phyloP scores from a whole-genome alignment of 2,888 invertebrate species.

The Ochropleura leucogaster region DNA sequence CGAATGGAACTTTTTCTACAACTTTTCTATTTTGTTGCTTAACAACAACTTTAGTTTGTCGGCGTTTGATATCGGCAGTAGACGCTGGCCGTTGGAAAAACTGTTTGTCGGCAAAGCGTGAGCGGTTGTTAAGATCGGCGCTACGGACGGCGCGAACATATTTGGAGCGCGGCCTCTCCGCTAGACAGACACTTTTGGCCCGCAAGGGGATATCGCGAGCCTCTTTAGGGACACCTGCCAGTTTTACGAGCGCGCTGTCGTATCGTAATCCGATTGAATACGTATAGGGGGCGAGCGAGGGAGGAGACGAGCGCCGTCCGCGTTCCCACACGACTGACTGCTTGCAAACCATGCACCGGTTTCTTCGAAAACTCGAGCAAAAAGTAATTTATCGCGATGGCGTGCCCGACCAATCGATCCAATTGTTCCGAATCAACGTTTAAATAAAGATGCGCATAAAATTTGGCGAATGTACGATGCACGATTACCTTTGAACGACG shows the following conservation, averaged over 20 bases:
- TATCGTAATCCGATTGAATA: slow-evolving; percentile 48
- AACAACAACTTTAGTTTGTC: slow-evolving; percentile 73
- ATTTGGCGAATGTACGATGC: slow-evolving; percentile 82
- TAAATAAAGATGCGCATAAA: slow-evolving; percentile 86
- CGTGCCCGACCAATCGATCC: slow-evolving; percentile 87
- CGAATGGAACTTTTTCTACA: slow-evolving; percentile 82
- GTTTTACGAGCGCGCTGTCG: slow-evolving; percentile 65
- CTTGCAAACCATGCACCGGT: slow-evolving; percentile 79
- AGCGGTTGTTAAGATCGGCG: slow-evolving; percentile 77
- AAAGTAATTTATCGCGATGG: slow-evolving; percentile 88
- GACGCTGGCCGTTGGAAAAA: slow-evolving; percentile 72
- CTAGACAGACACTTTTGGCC: slow-evolving; percentile 83
- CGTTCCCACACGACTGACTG: slow-evolving; percentile 79
- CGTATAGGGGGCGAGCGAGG: slow-evolving; percentile 57
- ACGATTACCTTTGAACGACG: slow-evolving; percentile 73
- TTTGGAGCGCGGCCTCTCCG: slow-evolving; percentile 81
- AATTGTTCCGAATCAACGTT: slow-evolving; percentile 75
- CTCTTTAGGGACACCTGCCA: slow-evolving; percentile 74
- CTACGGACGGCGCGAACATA: slow-evolving; percentile 81
- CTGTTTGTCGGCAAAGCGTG: slow-evolving; percentile 75
- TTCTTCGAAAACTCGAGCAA: slow-evolving; percentile 80
- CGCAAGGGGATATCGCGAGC: slow-evolving; percentile 77
- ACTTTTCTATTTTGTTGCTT: slow-evolving; percentile 82
- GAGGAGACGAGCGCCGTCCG: slow-evolving; percentile 72
- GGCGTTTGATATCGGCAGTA: slow-evolving; percentile 68